phyloP scores from a whole-genome alignment of 2,888 invertebrate species.

The Parnassius orleans region DNA sequence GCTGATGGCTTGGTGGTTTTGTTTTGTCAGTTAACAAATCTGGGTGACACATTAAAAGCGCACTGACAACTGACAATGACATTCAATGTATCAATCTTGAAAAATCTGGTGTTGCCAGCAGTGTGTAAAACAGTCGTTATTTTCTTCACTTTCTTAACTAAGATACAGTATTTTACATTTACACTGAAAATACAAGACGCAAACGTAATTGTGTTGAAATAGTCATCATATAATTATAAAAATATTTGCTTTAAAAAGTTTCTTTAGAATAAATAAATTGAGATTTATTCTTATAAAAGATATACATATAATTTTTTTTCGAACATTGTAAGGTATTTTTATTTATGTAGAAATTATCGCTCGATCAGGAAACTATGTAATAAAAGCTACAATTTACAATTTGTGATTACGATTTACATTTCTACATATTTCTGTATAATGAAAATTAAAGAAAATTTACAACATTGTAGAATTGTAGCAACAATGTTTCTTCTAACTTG shows the following conservation, averaged over 20 bases:
- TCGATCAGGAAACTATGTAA: not conserved
- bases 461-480: no score
- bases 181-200: conserved; percentile 1
- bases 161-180: not conserved
- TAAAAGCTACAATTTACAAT: no score
- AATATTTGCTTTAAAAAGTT: no score
- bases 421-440: no score
- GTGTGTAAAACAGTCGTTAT: conserved; percentile 6
- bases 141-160: not conserved
- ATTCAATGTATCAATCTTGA: not conserved
- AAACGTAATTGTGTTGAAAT: not conserved
- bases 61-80: conserved; percentile 7
- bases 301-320: conserved; percentile 4
- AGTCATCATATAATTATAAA: not conserved
- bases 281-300: not conserved
- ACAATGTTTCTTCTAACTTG: no score
- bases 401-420: no score
- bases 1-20: not conserved
- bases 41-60: conserved; percentile 7
- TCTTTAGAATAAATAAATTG: not conserved
- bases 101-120: conserved; percentile 2
- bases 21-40: not conserved
- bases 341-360: conserved; percentile 12
- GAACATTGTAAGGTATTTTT: conserved; percentile 1
- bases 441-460: no score